Conservation (phyloP, 2,797 vertebrate genomes). For the Mus caroli region DNA sequence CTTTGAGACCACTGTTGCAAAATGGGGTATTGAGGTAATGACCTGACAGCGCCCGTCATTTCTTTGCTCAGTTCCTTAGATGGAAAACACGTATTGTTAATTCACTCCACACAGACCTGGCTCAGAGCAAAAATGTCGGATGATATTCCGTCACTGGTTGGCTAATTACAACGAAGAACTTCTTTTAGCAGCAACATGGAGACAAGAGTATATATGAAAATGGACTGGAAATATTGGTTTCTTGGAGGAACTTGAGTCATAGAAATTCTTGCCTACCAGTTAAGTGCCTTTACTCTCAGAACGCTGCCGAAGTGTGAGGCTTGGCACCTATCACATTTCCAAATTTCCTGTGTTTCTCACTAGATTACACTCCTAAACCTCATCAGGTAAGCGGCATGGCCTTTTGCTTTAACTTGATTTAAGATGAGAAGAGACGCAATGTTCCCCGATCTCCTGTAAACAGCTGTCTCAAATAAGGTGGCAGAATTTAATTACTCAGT, state of each 20-base stretch:
- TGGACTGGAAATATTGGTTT: neutral
- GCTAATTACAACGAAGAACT: neutral
- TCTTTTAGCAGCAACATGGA: neutral
- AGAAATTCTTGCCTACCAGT: neutral
- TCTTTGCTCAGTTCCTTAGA: neutral
- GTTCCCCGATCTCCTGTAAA: neutral
- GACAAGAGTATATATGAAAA: neutral
- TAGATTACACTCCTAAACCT: neutral
- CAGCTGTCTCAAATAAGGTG: neutral
- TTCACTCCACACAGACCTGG: neutral
- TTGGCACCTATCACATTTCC: neutral
- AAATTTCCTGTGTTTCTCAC: neutral
- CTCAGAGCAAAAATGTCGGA: neutral
- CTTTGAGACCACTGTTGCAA: neutral
- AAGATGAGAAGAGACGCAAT: neutral
- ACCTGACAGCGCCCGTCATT: neutral
- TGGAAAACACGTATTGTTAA: neutral
- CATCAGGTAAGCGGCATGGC: neutral
- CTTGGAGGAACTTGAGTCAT: neutral
- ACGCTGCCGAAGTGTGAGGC: neutral
- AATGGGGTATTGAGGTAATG: neutral
- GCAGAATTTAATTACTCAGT: neutral
- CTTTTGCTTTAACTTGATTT: neutral
- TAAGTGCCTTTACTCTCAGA: constrained; percentile 69
- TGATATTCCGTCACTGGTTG: neutral